Evolutionary conservation across 1,140 invertebrate species (phyloP).

Genomic region (Apis cerana): DNA sequence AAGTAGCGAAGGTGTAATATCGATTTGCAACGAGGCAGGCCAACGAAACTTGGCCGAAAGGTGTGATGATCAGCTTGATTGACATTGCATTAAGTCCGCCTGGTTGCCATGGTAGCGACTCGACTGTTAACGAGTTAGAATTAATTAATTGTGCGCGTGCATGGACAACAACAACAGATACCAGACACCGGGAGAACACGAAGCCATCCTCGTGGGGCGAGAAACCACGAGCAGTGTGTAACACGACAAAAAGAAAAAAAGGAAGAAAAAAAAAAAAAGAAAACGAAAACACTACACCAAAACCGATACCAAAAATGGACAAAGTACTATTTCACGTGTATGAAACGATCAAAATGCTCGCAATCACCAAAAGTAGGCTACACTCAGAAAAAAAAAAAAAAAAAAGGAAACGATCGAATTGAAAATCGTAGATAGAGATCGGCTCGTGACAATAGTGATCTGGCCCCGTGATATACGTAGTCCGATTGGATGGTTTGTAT

Average conservation of each 20-base stretch:
- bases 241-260: conserved; percentile 17
- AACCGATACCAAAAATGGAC: conserved; percentile 58
- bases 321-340: conserved; percentile 64
- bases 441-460: conserved; percentile 6
- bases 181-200: conserved; percentile 17
- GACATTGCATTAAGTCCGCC: conserved; percentile 26
- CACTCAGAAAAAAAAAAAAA: conserved; percentile 40
- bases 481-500: conserved; percentile 37
- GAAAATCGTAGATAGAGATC: conserved; percentile 2
- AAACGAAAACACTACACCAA: conserved; percentile 12
- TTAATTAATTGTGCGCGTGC: conserved; percentile 60
- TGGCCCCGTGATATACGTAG: conserved; percentile 17
- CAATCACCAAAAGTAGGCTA: conserved; percentile 30
- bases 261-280: background rate
- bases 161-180: conserved; percentile 28
- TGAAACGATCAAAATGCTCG: conserved; percentile 37
- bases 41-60: conserved; percentile 17
- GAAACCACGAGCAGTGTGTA: background rate
- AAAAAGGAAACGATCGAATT: background rate
- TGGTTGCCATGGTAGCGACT: conserved; percentile 34
- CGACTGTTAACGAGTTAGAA: conserved; percentile 22
- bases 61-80: conserved; percentile 44
- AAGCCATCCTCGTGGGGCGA: conserved; percentile 4
- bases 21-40: no score
- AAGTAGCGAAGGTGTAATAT: conserved; percentile 30